Conservation (phyloP, 1,140 invertebrate genomes). For the Cydia splendana region DNA sequence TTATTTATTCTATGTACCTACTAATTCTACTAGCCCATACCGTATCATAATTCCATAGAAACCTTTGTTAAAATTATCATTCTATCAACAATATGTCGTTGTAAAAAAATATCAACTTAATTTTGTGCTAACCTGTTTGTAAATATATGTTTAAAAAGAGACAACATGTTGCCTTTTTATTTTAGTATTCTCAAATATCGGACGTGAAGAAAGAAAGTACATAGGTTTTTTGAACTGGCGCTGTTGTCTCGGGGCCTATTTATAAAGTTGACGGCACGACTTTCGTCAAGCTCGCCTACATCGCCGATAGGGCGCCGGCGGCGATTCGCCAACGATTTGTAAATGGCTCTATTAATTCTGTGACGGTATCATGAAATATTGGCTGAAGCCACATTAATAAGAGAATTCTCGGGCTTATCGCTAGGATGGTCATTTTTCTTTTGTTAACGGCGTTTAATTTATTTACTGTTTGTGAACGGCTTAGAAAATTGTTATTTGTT, state of each 20-base stretch:
- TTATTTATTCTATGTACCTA: too few species aligned
- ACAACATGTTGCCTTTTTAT: too few species aligned
- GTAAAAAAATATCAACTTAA: too few species aligned
- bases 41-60: too few species aligned
- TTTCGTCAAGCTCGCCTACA: conserved; percentile 5
- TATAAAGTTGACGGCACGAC: conserved; percentile 13
- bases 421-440: conserved; percentile 2
- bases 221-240: background rate
- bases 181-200: background rate
- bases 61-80: too few species aligned
- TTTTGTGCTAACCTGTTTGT: too few species aligned
- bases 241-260: background rate
- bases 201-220: background rate
- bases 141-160: too few species aligned
- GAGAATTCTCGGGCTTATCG: conserved; percentile 1
- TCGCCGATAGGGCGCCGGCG: conserved; percentile 12
- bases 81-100: too few species aligned
- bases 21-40: too few species aligned
- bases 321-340: conserved; percentile 42
- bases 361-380: conserved; percentile 47
- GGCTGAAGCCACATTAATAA: background rate
- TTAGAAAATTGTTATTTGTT: too few species aligned
- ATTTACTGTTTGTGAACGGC: background rate
- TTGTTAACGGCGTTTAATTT: background rate
- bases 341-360: conserved; percentile 46